Evolutionary conservation across 2,797 vertebrate species (phyloP).

Genomic region (Acanthornis magna): DNA sequence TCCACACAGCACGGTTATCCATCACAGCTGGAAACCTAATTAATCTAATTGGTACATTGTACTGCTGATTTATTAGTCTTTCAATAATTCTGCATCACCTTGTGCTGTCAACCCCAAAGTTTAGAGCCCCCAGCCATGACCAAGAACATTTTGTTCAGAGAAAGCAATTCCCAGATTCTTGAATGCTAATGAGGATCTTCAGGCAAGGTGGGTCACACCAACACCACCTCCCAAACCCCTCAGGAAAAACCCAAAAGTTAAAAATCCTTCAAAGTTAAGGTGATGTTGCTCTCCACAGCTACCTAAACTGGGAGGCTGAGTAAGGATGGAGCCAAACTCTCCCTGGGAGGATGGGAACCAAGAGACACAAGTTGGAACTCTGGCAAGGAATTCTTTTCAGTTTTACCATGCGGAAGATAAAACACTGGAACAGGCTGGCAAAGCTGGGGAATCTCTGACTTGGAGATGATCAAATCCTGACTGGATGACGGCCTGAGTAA

Average conservation of each 20-base stretch:
- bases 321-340: neutral
- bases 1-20: neutral
- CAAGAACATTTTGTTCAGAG: neutral
- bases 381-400: accelerated
- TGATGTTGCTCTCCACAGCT: neutral
- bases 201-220: neutral
- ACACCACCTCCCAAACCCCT: neutral
- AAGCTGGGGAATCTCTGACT: neutral
- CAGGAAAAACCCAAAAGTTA: accelerated
- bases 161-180: neutral
- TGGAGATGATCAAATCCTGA: neutral
- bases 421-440: neutral
- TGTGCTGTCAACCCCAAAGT: neutral
- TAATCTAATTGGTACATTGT: conserved; percentile 15
- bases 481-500: neutral
- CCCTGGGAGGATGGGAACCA: neutral
- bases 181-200: neutral
- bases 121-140: neutral
- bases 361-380: neutral
- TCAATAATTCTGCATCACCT: neutral
- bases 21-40: conserved; percentile 4
- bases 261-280: neutral
- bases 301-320: neutral
- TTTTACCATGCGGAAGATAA: neutral
- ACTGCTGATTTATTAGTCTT: neutral